Evolutionary conservation across 2,888 invertebrate species (phyloP).

Genomic region (Eurytoma adleriae): DNA sequence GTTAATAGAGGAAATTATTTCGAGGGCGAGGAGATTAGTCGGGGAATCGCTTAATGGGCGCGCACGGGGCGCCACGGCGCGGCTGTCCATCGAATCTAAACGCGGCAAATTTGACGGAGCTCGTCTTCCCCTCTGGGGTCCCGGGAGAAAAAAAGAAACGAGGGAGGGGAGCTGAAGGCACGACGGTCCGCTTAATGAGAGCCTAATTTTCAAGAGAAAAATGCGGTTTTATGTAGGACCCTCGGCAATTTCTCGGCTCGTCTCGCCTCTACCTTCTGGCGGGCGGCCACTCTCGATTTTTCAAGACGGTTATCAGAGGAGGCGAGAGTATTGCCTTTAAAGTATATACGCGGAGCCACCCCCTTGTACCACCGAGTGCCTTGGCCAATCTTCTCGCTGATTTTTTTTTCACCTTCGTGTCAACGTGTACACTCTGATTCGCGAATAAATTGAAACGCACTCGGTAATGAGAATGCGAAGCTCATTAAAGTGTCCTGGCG

Average conservation of each 20-base stretch:
- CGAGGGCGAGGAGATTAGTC: slow-evolving; percentile 7
- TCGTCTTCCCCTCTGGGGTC: neutral
- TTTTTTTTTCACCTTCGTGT: slow-evolving; percentile 36
- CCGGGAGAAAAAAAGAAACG: slow-evolving; percentile 50
- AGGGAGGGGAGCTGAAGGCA: slow-evolving; percentile 35
- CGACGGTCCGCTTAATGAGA: slow-evolving; percentile 63
- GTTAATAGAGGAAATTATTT: slow-evolving; percentile 24
- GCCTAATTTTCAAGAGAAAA: slow-evolving; percentile 66
- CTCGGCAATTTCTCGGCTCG: slow-evolving; percentile 61
- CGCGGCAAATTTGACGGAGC: neutral
- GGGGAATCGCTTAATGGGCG: neutral
- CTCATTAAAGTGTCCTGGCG: too few relatives aligned
- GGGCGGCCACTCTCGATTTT: slow-evolving; percentile 44
- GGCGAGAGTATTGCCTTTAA: slow-evolving; percentile 52
- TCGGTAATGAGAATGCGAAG: slow-evolving; percentile 11
- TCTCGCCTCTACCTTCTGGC: slow-evolving; percentile 35
- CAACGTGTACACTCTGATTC: slow-evolving; percentile 24
- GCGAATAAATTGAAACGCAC: slow-evolving; percentile 18
- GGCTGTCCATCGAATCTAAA: neutral
- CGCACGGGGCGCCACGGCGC: slow-evolving; percentile 15
- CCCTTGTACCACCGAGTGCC: slow-evolving; percentile 6
- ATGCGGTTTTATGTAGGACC: slow-evolving; percentile 62
- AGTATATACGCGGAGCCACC: slow-evolving; percentile 31
- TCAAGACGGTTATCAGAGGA: slow-evolving; percentile 44
- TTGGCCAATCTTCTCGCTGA: slow-evolving; percentile 20